These are phyloP conservation scores for Rhamnusium bicolor DNA, from an alignment of 2,888 invertebrate species.

Conservation along the genomic window DNA sequence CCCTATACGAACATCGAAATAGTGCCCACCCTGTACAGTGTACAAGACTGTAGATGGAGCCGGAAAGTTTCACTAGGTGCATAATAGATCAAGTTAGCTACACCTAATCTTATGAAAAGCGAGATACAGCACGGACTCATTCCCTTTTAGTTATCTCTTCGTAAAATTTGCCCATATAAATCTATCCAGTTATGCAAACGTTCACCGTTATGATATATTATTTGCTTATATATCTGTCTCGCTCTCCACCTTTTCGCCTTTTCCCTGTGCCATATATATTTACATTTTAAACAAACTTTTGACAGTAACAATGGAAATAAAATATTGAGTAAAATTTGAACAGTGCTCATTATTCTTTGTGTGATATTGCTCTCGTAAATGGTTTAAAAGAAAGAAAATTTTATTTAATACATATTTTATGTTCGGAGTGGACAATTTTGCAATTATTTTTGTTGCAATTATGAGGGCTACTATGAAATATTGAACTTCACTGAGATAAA, in stretches of 20 bases:
- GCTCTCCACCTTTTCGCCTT: conserved; percentile 11
- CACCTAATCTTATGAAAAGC: background rate
- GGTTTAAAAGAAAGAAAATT: background rate
- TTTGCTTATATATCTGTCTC: conserved; percentile 21
- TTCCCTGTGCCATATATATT: conserved; percentile 15
- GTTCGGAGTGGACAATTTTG: background rate
- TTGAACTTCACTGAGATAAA: background rate
- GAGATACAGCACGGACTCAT: conserved; percentile 37
- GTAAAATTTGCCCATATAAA: conserved; percentile 46
- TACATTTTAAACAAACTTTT: conserved; percentile 30
- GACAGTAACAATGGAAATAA: conserved; percentile 25
- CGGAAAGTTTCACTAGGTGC: background rate
- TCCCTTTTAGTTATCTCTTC: conserved; percentile 42
- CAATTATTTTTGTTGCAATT: background rate
- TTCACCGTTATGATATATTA: conserved; percentile 35
- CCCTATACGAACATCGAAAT: no score
- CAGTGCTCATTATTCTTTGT: background rate
- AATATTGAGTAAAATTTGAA: conserved; percentile 29
- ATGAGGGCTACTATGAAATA: background rate
- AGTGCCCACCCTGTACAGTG: no score
- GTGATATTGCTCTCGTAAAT: background rate
- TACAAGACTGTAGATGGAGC: no score
- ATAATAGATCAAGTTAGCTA: conserved; percentile 31
- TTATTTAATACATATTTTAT: background rate
- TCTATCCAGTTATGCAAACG: conserved; percentile 26